phyloP scores from a whole-genome alignment of 2,797 vertebrate species.

The Buphagus erythrorhynchus region DNA sequence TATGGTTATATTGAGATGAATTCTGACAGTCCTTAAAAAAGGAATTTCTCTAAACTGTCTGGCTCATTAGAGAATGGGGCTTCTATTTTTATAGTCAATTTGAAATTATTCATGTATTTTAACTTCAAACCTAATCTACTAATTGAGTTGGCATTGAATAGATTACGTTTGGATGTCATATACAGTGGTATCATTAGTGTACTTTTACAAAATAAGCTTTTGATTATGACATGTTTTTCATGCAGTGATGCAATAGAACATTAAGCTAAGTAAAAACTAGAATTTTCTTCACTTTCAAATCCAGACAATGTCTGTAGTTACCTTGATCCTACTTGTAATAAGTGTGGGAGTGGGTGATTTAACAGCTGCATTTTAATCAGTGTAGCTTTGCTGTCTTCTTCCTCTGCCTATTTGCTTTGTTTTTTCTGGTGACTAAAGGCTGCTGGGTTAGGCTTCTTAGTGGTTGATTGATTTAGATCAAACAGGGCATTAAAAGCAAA shows the following conservation, averaged over 20 bases:
- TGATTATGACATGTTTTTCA: neutral
- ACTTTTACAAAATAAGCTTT: neutral
- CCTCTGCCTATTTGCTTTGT: neutral
- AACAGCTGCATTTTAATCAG: neutral
- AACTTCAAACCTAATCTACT: neutral
- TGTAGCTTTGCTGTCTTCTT: neutral
- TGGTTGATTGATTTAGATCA: neutral
- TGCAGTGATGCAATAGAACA: neutral
- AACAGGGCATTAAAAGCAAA: neutral
- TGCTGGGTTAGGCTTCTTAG: neutral
- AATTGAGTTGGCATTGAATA: neutral
- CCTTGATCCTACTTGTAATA: neutral
- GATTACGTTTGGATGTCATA: neutral
- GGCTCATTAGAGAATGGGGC: neutral
- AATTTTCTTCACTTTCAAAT: neutral
- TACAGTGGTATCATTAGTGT: neutral
- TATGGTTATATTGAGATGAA: neutral
- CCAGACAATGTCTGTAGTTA: neutral
- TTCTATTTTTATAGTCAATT: neutral
- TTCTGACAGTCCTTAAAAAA: neutral
- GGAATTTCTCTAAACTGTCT: neutral
- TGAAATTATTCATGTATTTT: neutral
- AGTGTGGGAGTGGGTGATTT: neutral
- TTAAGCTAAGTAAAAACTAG: neutral
- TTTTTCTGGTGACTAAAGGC: neutral